Evolutionary conservation across 2,113 vertebrate species (phyloP).

Genomic region (Vombatus ursinus): DNA sequence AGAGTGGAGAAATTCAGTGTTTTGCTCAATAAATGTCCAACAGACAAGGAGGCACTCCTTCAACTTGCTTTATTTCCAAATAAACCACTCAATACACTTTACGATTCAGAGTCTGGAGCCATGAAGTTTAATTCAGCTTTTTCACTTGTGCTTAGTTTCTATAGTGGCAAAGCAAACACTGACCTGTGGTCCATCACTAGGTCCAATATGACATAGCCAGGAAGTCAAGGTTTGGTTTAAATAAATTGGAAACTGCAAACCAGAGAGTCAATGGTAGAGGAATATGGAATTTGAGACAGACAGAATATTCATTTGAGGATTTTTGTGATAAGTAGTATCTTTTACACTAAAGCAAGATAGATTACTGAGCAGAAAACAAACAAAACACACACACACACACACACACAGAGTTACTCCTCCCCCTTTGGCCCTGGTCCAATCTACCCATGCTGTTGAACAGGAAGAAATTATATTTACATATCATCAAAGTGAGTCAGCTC

Average conservation of each 20-base stretch:
- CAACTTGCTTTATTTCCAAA: not conserved
- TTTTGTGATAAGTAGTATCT: constrained; percentile 6
- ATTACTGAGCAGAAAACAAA: constrained; percentile 13
- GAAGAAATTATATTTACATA: not conserved
- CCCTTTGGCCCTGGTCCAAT: not conserved
- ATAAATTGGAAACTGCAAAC: not conserved
- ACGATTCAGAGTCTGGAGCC: not conserved
- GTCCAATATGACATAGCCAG: not conserved
- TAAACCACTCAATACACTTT: not conserved
- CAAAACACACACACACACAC: not conserved
- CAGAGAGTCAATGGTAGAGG: not conserved
- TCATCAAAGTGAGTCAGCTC: not conserved
- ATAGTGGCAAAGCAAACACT: constrained; percentile 7
- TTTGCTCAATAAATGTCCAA: constrained; percentile 1
- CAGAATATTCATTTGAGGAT: constrained; percentile 23
- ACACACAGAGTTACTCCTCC: not conserved
- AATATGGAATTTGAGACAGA: not conserved
- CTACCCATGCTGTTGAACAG: not conserved
- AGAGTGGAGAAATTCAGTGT: not conserved
- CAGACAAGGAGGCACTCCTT: constrained; percentile 17
- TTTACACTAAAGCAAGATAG: not conserved
- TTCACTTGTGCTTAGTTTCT: constrained; percentile 29
- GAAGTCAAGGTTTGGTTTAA: constrained; percentile 38
- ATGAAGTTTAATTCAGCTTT: not conserved
- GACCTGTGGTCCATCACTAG: not conserved